Base-by-base conservation (phyloP, 1,140 invertebrate species). In the Drosophila sucinea region DNA sequence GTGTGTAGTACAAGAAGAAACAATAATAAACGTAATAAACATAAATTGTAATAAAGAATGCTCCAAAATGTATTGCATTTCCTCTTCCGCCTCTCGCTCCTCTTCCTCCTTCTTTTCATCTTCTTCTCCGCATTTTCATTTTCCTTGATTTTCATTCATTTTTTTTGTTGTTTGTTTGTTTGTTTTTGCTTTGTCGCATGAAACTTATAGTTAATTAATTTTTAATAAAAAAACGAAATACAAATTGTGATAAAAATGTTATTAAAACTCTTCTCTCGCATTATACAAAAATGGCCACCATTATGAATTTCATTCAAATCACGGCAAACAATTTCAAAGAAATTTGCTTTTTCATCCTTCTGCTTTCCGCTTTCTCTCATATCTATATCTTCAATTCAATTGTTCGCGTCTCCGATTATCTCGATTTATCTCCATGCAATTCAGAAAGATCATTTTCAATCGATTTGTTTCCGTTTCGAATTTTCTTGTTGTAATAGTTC, bases 221-320 rank as follows among this genome's bases (percentile, higher is more conserved):
- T 51, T 51, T 51, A 51, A 82, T 86, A 83, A 85, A 86, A 87
- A 86, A 86, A 86, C 79, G 82, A 86, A 86, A 86, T 87, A 86
- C 82, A 87, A 87, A 78, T 87, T 80, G 87, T 58, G 56, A 35
- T 77, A 82, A 86, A 87, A 87, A 87, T 77, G 71, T 56, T 56
- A 30, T 38, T 10, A 23, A 58, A 33, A 35, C 30, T 51, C 7
- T 27, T 27, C 23, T 51, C 44, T 87, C 73, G 77, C 83, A 87
- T 86, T 87, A 81, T 79, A 83, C 71, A 81, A 80, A 73, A 85
- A 91, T 91, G 90, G 90, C 90, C 90, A 91, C 86, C 81, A 91
- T 90, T 87, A 91, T 81, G 90, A 91, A 91, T 91, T 91, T 90
- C 86, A 91, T 91, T 91, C 83, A 90, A 90, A 91, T 91, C 90